Conservation (phyloP, 2,888 invertebrate species). For the Conomelus anceps region DNA sequence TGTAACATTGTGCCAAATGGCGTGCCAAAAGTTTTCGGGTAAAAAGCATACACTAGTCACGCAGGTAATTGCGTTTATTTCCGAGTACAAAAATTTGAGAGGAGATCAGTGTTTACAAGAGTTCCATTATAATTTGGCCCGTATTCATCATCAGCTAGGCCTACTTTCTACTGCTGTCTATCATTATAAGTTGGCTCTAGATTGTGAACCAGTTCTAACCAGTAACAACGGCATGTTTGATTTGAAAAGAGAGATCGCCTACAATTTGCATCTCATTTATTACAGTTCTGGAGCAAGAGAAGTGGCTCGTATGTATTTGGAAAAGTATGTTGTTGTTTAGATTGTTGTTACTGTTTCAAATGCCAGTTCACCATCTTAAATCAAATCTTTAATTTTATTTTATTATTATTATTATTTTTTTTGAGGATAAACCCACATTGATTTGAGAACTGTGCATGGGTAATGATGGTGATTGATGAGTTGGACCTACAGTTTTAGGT, state of each 20-base stretch:
- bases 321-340: slow-evolving; percentile 67
- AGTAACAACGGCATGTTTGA: slow-evolving; percentile 50
- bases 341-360: too few species aligned
- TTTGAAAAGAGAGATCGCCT: slow-evolving; percentile 75
- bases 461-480: too few species aligned
- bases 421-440: too few species aligned
- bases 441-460: too few species aligned
- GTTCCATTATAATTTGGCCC: slow-evolving; percentile 74
- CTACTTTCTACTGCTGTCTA: slow-evolving; percentile 69
- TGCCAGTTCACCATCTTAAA: too few species aligned
- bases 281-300: slow-evolving; percentile 63
- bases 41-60: slow-evolving; percentile 70
- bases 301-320: slow-evolving; percentile 69
- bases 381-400: too few species aligned
- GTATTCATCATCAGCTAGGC: slow-evolving; percentile 79
- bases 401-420: too few species aligned
- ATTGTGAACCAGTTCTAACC: slow-evolving; percentile 47
- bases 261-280: slow-evolving; percentile 81
- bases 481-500: too few species aligned
- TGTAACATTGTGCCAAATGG: slow-evolving; percentile 70
- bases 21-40: slow-evolving; percentile 72
- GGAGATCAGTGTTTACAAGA: slow-evolving; percentile 68
- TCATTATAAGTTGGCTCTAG: slow-evolving; percentile 77
- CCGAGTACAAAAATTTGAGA: slow-evolving; percentile 66
- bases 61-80: slow-evolving; percentile 64